phyloP scores from a whole-genome alignment of 2,888 invertebrate genomes.

The Selenia dentaria region DNA sequence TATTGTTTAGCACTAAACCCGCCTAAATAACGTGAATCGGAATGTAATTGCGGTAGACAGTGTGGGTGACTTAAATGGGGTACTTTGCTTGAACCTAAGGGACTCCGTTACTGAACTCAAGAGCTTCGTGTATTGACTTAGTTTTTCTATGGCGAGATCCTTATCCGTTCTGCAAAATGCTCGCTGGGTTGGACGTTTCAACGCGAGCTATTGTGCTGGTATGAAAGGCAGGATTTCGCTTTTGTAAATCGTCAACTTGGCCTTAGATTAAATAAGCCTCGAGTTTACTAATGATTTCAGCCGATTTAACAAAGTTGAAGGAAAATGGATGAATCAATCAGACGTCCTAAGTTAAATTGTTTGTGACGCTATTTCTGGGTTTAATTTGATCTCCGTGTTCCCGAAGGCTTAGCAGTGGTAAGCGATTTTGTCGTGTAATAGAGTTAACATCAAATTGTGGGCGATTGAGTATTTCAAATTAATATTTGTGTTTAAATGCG shows the following conservation, averaged over 20 bases:
- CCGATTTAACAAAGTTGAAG: slow-evolving; percentile 12
- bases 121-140: slow-evolving; percentile 59
- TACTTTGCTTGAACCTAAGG: slow-evolving; percentile 10
- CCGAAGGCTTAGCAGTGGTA: background rate
- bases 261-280: slow-evolving; percentile 10
- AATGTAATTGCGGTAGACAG: slow-evolving; percentile 12
- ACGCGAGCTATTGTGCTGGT: slow-evolving; percentile 31
- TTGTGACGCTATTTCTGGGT: slow-evolving; percentile 1
- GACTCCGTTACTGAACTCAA: slow-evolving; percentile 6
- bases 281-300: slow-evolving; percentile 15
- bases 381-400: slow-evolving; percentile 2
- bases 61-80: slow-evolving; percentile 12
- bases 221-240: slow-evolving; percentile 30
- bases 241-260: slow-evolving; percentile 22
- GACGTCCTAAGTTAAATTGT: slow-evolving; percentile 9
- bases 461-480: too few relatives aligned
- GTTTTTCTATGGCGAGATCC: slow-evolving; percentile 62
- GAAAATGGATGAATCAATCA: slow-evolving; percentile 17
- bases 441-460: background rate
- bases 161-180: slow-evolving; percentile 63
- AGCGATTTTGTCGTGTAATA: background rate
- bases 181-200: slow-evolving; percentile 29
- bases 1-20: background rate
- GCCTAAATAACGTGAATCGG: slow-evolving; percentile 7
- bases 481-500: too few relatives aligned